phyloP scores from a whole-genome alignment of 1,140 invertebrate species.

The Macrobrachium nipponense region DNA sequence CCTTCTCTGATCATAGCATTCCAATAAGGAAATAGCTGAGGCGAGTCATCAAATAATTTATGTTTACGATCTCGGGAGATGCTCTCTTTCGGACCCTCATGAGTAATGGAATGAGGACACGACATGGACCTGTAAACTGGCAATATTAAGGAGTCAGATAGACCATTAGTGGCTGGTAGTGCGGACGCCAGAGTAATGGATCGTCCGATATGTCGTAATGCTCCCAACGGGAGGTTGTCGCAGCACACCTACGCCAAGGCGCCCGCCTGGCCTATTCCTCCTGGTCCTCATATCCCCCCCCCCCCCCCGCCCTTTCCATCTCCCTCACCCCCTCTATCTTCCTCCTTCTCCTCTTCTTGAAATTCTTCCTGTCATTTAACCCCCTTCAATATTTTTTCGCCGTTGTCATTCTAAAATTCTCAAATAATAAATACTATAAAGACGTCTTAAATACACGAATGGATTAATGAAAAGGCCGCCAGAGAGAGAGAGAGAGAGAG shows the following conservation, averaged over 20 bases:
- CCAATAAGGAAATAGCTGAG: slow-evolving; percentile 43
- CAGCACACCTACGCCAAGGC: not conserved
- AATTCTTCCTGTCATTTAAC: too few species aligned
- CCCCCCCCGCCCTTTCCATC: slow-evolving; percentile 6
- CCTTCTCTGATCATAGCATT: not conserved
- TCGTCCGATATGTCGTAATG: slow-evolving; percentile 59
- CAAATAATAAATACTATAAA: too few species aligned
- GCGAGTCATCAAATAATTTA: slow-evolving; percentile 54
- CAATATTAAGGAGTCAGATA: slow-evolving; percentile 58
- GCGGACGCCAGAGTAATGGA: slow-evolving; percentile 55
- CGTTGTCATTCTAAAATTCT: too few species aligned
- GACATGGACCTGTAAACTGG: slow-evolving; percentile 61
- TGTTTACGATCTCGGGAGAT: slow-evolving; percentile 36
- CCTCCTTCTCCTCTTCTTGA: too few species aligned
- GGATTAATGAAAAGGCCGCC: too few species aligned
- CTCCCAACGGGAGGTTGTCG: slow-evolving; percentile 44
- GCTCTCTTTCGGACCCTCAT: slow-evolving; percentile 47
- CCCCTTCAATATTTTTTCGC: too few species aligned
- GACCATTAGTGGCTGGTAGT: slow-evolving; percentile 55
- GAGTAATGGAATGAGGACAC: slow-evolving; percentile 61
- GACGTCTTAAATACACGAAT: too few species aligned
- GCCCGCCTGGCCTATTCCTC: not conserved
- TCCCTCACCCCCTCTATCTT: slow-evolving; percentile 22
- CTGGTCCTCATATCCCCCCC: slow-evolving; percentile 1
- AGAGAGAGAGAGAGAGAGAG: too few species aligned